Conservation (phyloP, 2,888 invertebrate species). For the Drosophila lacicola region DNA sequence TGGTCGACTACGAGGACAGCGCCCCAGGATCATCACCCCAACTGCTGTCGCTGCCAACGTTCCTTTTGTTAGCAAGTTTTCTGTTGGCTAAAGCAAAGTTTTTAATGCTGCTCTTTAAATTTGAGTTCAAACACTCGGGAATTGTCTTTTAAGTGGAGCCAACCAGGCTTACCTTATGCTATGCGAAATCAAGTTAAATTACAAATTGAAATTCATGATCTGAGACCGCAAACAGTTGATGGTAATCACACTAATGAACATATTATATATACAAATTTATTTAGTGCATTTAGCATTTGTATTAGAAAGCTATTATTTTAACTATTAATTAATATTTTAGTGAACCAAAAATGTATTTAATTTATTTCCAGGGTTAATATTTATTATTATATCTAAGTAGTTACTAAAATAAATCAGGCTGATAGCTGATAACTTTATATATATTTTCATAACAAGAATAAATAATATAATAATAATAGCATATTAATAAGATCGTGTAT, state of each 20-base stretch:
- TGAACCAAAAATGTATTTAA: too few relatives aligned
- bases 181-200: not conserved
- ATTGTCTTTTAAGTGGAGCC: conserved; percentile 11
- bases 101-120: conserved; percentile 56
- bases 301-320: too few relatives aligned
- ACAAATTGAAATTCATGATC: conserved; percentile 35
- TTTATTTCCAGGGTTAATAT: too few relatives aligned
- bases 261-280: conserved; percentile 9
- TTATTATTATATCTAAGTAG: too few relatives aligned
- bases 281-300: too few relatives aligned
- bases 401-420: too few relatives aligned
- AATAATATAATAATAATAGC: too few relatives aligned
- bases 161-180: conserved; percentile 2
- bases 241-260: conserved; percentile 68
- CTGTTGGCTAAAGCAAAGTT: conserved; percentile 26
- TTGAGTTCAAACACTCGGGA: conserved; percentile 53
- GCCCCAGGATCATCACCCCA: conserved; percentile 23
- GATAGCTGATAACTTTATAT: too few relatives aligned
- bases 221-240: conserved; percentile 10
- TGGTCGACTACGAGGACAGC: conserved; percentile 21
- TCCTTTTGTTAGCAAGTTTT: conserved; percentile 46
- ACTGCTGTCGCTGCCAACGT: not conserved
- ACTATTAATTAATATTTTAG: too few relatives aligned
- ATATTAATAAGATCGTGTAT: too few relatives aligned
- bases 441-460: too few relatives aligned